These are phyloP conservation scores for Euthynnus affinis DNA, from an alignment of 2,797 vertebrate species.

Conservation along the genomic window DNA sequence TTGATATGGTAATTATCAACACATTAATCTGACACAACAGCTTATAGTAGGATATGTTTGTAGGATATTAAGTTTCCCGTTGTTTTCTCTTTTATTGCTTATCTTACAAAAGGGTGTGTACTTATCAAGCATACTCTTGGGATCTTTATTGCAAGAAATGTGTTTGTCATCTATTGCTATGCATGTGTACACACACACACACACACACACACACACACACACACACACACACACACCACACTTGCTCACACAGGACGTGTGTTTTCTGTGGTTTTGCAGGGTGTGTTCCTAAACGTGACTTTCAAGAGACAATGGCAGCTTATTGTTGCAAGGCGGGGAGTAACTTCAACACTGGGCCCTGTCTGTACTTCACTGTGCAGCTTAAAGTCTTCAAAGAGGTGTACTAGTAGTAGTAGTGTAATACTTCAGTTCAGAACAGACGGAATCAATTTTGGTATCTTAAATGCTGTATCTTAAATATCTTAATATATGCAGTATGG, in stretches of 20 bases:
- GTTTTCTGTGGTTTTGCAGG: slow-evolving; percentile 69
- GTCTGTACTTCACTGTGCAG: slow-evolving; percentile 11
- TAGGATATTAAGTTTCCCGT: slow-evolving; percentile 14
- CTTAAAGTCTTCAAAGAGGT: slow-evolving; percentile 24
- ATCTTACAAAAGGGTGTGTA: slow-evolving; percentile 26
- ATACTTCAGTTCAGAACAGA: background rate
- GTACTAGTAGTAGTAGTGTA: background rate
- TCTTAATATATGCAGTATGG: too few relatives aligned
- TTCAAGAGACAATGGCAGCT: slow-evolving; percentile 75
- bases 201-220: slow-evolving; percentile 11
- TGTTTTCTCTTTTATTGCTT: slow-evolving; percentile 15
- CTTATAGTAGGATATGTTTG: slow-evolving; percentile 4
- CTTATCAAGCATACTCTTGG: slow-evolving; percentile 9
- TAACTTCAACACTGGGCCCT: slow-evolving; percentile 33
- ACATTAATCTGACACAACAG: slow-evolving; percentile 2
- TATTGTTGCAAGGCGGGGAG: slow-evolving; percentile 79
- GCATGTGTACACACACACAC: background rate
- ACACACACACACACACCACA: slow-evolving; percentile 13
- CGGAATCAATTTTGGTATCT: background rate
- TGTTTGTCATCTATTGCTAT: slow-evolving; percentile 45
- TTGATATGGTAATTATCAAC: slow-evolving; percentile 29
- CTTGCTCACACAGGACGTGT: slow-evolving; percentile 40
- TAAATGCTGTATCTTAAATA: too few relatives aligned
- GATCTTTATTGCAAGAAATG: slow-evolving; percentile 32
- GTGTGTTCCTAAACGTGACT: slow-evolving; percentile 76